Base-by-base conservation (phyloP, 2,113 vertebrate genomes). In the Oreochromis niloticus region DNA sequence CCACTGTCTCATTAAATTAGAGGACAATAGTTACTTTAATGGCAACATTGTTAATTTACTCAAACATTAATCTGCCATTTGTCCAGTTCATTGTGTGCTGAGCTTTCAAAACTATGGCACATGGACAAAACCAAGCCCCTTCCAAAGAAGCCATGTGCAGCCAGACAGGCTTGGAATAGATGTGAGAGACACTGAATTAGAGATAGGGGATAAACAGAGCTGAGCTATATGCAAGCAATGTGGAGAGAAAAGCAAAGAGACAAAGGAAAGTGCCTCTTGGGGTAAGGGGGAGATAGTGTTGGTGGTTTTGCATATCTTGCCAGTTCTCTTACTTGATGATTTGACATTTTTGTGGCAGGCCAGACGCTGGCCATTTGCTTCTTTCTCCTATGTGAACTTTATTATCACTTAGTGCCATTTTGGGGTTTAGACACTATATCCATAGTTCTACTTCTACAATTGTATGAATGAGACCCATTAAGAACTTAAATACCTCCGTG, bases 1-100 rank as follows among this genome's bases (percentile, higher is more conserved):
- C 86, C 71, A 12, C 86, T 91, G 93, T 91, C 93, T 93, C 89
- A 91, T 94, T 92, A 88, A 88, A 95, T 94, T 93, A 95, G 81
- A 57, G 85, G 86, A 87, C 92, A 92, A 89, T 90, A 87, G 61
- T 89, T 92, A 87, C 86, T 92, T 91, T 91, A 94, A 92, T 93
- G 92, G 91, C 83, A 88, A 90, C 89, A 82, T 91, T 92, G 91
- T 90, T 93, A 85, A 93, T 94, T 92, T 94, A 89, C 86, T 86
- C 86, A 89, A 95, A 88, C 89, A 88, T 92, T 93, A 94, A 90
- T 93, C 85, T 83, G 84, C 87, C 88, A 87, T 95, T 93, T 88
- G 85, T 91, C 80, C 61, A 48, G 85, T 91, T 89, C 85, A 80
- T 89, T 90, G 80, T 91, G 91, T 93, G 93, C 94, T 94, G 91